phyloP scores from a whole-genome alignment of 2,113 vertebrate species.

The Salvelinus alpinus region DNA sequence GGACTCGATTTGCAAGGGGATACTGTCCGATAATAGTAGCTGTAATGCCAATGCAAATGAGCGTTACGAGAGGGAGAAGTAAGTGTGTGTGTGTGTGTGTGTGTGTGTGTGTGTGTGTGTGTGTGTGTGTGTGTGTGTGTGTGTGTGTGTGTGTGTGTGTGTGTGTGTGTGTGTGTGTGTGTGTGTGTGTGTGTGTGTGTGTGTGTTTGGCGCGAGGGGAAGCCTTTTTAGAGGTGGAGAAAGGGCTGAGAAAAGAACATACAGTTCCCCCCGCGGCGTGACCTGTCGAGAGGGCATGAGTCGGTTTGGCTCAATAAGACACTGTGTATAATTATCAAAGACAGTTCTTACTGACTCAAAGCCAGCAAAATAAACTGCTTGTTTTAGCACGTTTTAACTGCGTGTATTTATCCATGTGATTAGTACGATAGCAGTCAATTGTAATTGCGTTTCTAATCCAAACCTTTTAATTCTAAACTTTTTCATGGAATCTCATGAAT shows the following conservation, averaged over 20 bases:
- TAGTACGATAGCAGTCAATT: background rate
- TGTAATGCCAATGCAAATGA: slow-evolving; percentile 78
- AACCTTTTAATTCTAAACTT: background rate
- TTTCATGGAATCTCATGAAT: background rate
- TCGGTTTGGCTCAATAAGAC: slow-evolving; percentile 21
- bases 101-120: background rate
- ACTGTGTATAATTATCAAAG: slow-evolving; percentile 20
- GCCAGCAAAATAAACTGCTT: background rate
- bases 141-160: slow-evolving; percentile 10
- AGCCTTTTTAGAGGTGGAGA: background rate
- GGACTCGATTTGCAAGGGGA: slow-evolving; percentile 76
- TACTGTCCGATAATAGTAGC: slow-evolving; percentile 67
- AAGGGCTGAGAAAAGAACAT: slow-evolving; percentile 15
- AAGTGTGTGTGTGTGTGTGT: slow-evolving; percentile 11
- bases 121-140: background rate
- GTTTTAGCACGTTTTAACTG: slow-evolving; percentile 3
- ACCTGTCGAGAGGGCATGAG: slow-evolving; percentile 38
- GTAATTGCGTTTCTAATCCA: background rate
- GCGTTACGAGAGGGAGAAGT: slow-evolving; percentile 48
- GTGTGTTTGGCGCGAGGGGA: slow-evolving; percentile 9
- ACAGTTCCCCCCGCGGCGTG: slow-evolving; percentile 29
- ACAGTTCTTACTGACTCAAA: slow-evolving; percentile 16
- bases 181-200: background rate
- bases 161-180: background rate
- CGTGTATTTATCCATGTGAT: background rate